A percentile compares a stretch with the other conserved stretches of the same genome.
Conservation (phyloP, 1,140 invertebrate genomes). For the Metopolophium dirhodum region DNA sequence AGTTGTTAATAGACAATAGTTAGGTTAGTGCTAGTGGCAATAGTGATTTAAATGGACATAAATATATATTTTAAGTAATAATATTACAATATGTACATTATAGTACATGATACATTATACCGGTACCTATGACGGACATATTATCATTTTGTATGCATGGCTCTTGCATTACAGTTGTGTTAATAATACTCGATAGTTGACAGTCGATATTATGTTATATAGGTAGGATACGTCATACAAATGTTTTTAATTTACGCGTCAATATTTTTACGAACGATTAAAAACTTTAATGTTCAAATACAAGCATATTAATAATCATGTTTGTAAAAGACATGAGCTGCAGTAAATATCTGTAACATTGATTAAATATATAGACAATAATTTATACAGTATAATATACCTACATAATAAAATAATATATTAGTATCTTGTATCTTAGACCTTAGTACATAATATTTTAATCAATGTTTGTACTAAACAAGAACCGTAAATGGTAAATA, state of each 20-base stretch:
- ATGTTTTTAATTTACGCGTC: background rate
- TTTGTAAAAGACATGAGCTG: background rate
- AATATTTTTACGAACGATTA: background rate
- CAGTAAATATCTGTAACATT: background rate
- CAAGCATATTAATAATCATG: too few relatives aligned
- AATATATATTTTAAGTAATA: background rate
- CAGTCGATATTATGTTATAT: background rate
- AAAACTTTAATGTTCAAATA: too few relatives aligned
- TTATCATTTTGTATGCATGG: background rate
- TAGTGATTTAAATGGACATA: too few relatives aligned
- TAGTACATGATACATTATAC: background rate
- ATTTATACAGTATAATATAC: too few relatives aligned
- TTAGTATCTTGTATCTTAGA: background rate
- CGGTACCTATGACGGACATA: too few relatives aligned
- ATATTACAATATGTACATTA: background rate
- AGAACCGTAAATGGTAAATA: background rate
- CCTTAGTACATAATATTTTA: background rate
- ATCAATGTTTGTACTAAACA: background rate
- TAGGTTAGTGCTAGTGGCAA: too few relatives aligned
- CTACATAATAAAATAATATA: background rate
- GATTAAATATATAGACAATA: too few relatives aligned
- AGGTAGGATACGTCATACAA: background rate
- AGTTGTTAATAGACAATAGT: too few relatives aligned
- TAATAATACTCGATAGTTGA: background rate
- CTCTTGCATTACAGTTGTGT: background rate